Percentiles rank a stretch among this genome's conserved stretches.
These are phyloP conservation scores for Ochlodes sylvanus DNA, from an alignment of 2,888 invertebrate species.

Conservation along the genomic window DNA sequence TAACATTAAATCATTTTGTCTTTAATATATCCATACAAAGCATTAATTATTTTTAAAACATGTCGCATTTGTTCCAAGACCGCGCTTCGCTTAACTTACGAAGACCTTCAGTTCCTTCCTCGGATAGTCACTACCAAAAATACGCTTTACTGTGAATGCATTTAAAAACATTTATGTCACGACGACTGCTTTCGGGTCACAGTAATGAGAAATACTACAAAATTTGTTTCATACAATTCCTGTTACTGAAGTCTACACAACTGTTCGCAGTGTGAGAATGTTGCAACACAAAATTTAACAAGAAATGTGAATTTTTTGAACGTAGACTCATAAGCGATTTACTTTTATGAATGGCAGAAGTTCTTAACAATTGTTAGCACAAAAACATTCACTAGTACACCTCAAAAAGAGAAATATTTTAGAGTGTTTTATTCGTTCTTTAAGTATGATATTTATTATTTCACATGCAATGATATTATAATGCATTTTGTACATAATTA, in stretches of 20 bases:
- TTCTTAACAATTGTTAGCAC: not conserved
- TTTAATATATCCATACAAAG: too few species aligned
- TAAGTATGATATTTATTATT: too few species aligned
- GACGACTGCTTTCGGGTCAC: slow-evolving; percentile 25
- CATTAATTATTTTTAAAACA: too few species aligned
- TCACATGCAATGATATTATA: too few species aligned
- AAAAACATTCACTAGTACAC: not conserved
- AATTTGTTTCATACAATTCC: slow-evolving; percentile 12
- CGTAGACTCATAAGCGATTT: not conserved
- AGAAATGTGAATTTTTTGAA: not conserved
- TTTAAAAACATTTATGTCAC: slow-evolving; percentile 28
- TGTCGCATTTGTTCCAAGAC: too few species aligned
- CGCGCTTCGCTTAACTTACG: too few species aligned
- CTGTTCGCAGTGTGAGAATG: not conserved
- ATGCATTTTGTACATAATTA: too few species aligned
- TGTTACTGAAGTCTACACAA: not conserved
- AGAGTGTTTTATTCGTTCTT: too few species aligned
- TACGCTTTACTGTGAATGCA: slow-evolving; percentile 20
- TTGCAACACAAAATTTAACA: not conserved
- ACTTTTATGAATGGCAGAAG: not conserved
- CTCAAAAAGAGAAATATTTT: too few species aligned
- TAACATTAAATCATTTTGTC: too few species aligned
- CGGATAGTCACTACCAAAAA: slow-evolving; percentile 19
- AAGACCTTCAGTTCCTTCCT: too few species aligned
- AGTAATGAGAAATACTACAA: slow-evolving; percentile 22